Evolutionary conservation across 2,888 invertebrate species (phyloP).

Genomic region (Taphrorychus bicolor): DNA sequence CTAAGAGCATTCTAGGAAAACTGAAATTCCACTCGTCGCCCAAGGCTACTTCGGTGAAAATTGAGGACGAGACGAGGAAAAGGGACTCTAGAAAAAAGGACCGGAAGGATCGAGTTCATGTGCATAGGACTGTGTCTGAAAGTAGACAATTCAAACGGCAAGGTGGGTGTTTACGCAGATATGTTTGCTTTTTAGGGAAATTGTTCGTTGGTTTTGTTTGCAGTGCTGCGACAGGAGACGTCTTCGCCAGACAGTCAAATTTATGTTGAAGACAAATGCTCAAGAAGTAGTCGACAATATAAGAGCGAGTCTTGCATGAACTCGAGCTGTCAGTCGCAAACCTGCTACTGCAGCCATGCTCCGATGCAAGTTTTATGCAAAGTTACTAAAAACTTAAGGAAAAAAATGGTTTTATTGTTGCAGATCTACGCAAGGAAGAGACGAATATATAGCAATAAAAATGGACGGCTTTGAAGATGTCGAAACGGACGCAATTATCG

Average conservation of each 20-base stretch:
- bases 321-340: slow-evolving; percentile 26
- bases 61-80: slow-evolving; percentile 36
- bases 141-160: slow-evolving; percentile 40
- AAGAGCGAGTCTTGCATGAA: slow-evolving; percentile 11
- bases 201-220: no score
- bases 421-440: slow-evolving; percentile 19
- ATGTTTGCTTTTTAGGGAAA: no score
- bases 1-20: slow-evolving; percentile 55
- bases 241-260: slow-evolving; percentile 45
- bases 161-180: no score
- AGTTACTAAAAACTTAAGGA: not conserved
- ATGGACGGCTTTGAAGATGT: slow-evolving; percentile 60
- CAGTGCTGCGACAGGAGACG: slow-evolving; percentile 57
- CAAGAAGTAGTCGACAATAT: slow-evolving; percentile 12
- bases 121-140: slow-evolving; percentile 20
- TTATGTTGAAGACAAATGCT: slow-evolving; percentile 30
- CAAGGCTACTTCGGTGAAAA: slow-evolving; percentile 37
- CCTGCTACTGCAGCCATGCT: slow-evolving; percentile 18
- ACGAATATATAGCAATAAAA: slow-evolving; percentile 63
- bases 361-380: not conserved
- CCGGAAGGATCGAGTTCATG: slow-evolving; percentile 13
- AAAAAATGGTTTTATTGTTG: no score
- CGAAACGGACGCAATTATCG: slow-evolving; percentile 53
- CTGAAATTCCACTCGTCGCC: slow-evolving; percentile 44
- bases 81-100: slow-evolving; percentile 40